These are phyloP conservation scores for Probaryconus sp. DNA, from an alignment of 1,140 invertebrate species.

Conservation along the genomic window DNA sequence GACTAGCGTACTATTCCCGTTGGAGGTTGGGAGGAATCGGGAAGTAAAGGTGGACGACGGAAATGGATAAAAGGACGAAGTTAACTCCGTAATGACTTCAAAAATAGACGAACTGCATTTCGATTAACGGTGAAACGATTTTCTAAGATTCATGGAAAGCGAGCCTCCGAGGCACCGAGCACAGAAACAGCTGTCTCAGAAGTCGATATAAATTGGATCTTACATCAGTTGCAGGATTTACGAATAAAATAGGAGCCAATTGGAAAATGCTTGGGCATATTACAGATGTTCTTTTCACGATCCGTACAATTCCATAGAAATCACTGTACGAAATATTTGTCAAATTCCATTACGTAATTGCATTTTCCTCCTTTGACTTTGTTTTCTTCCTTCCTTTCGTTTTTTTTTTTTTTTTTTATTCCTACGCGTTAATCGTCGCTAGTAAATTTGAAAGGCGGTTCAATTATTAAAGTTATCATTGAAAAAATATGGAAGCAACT, in stretches of 20 bases:
- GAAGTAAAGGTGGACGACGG: conserved; percentile 38
- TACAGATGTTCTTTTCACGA: too few relatives aligned
- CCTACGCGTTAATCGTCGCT: too few relatives aligned
- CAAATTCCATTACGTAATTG: too few relatives aligned
- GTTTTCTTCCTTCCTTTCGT: too few relatives aligned
- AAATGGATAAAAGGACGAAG: conserved; percentile 48
- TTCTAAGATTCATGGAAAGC: conserved; percentile 58
- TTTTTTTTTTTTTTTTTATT: too few relatives aligned
- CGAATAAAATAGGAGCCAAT: conserved; percentile 42
- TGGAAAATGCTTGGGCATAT: too few relatives aligned
- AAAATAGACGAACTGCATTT: conserved; percentile 56
- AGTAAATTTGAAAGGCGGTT: too few relatives aligned
- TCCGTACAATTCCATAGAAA: too few relatives aligned
- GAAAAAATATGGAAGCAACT: too few relatives aligned
- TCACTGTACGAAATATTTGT: too few relatives aligned
- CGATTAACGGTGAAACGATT: conserved; percentile 60
- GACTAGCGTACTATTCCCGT: conserved; percentile 26
- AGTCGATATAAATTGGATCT: conserved; percentile 62
- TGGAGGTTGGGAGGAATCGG: conserved; percentile 26
- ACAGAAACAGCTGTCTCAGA: conserved; percentile 55
- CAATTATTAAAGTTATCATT: too few relatives aligned
- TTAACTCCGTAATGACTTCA: conserved; percentile 50
- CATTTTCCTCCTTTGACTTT: too few relatives aligned
- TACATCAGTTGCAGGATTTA: conserved; percentile 52
- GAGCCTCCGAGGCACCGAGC: conserved; percentile 40